Percentiles rank a stretch among this genome's conserved stretches.
These are phyloP conservation scores for Allenopithecus nigroviridis DNA, from an alignment of 2,797 vertebrate species.

Conservation along the genomic window DNA sequence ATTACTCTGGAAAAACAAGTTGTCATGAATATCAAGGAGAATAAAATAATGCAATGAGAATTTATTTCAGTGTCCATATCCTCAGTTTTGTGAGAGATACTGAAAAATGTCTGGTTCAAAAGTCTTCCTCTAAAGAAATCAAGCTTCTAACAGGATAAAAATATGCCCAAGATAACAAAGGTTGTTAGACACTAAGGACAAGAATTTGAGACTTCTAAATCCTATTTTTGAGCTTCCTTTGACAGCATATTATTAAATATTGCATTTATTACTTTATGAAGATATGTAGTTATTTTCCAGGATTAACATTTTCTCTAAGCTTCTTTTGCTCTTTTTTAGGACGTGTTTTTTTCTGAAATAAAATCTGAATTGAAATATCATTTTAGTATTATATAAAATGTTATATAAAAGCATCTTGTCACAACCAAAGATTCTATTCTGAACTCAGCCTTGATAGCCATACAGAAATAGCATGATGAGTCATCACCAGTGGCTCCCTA, in stretches of 20 bases:
- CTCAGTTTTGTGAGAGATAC: neutral
- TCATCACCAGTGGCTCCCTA: slow-evolving; percentile 55
- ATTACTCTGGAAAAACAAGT: neutral
- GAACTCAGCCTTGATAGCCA: slow-evolving; percentile 58
- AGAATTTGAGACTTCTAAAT: neutral
- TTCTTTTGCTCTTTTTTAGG: neutral
- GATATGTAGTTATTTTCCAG: neutral
- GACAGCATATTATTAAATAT: neutral
- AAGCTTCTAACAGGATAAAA: neutral
- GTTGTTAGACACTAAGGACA: neutral
- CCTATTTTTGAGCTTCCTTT: neutral
- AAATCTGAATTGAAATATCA: slow-evolving; percentile 42
- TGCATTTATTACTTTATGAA: neutral
- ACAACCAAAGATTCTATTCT: slow-evolving; percentile 68
- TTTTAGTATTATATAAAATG: slow-evolving; percentile 67
- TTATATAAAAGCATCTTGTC: slow-evolving; percentile 67
- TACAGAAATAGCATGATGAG: slow-evolving; percentile 62
- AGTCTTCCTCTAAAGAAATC: neutral
- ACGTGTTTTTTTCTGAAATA: slow-evolving; percentile 27
- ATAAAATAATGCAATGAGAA: neutral
- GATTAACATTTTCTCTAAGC: slow-evolving; percentile 2
- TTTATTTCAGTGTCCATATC: neutral
- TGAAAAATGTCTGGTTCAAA: neutral
- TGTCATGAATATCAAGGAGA: neutral
- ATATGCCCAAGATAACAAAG: neutral